Evolutionary conservation across 2,797 vertebrate genomes (phyloP).

Genomic region (Meda fulgida): DNA sequence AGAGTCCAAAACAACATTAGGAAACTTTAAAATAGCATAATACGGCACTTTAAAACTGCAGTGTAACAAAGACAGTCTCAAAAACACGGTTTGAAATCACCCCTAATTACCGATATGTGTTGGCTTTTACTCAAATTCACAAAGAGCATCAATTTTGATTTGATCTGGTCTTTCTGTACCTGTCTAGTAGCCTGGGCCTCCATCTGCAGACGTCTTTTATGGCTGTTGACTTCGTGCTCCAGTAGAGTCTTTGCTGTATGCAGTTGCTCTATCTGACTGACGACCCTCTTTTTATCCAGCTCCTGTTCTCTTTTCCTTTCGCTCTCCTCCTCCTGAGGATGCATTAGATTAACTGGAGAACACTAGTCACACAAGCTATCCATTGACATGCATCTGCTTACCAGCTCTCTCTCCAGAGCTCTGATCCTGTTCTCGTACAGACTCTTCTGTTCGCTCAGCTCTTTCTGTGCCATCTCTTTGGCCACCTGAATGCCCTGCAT

Average conservation of each 20-base stretch:
- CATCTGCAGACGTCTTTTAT: slow-evolving; percentile 87
- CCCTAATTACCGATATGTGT: neutral
- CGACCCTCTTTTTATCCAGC: slow-evolving; percentile 79
- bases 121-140: neutral
- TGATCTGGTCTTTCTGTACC: slow-evolving; percentile 61
- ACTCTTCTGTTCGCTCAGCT: slow-evolving; percentile 85
- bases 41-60: neutral
- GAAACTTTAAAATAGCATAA: too few species aligned
- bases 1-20: too few species aligned
- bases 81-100: too few species aligned
- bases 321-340: slow-evolving; percentile 83
- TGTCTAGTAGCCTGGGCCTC: slow-evolving; percentile 86
- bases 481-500: slow-evolving; percentile 94
- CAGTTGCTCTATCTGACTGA: slow-evolving; percentile 85
- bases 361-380: neutral
- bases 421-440: slow-evolving; percentile 87
- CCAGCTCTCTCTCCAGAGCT: slow-evolving; percentile 87
- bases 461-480: slow-evolving; percentile 90
- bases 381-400: slow-evolving; percentile 63
- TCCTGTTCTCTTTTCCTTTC: slow-evolving; percentile 83
- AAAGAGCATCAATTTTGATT: neutral
- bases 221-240: slow-evolving; percentile 84
- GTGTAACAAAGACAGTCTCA: too few species aligned
- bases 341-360: neutral
- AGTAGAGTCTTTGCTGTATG: slow-evolving; percentile 84